Evolutionary conservation across 2,113 vertebrate species (phyloP), one percentile per base, ranked within the genome.

Genomic region (Trogon melanurus): DNA sequence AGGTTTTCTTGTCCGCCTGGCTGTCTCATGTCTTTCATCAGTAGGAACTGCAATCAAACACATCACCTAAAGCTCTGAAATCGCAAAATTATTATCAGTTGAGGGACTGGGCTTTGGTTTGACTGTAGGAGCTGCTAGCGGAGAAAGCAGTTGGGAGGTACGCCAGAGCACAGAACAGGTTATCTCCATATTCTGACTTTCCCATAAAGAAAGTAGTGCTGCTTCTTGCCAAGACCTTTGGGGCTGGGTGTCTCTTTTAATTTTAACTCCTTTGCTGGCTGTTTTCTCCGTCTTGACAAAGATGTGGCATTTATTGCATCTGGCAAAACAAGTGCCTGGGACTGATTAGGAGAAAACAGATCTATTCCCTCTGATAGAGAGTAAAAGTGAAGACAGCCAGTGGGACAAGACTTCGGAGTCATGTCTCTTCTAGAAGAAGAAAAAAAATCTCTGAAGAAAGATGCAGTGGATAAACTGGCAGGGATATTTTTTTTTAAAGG

Each of bases 291-390:
- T 60, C 85, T 78, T 48, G 75, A 91, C 74, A 86, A 90, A 88
- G 70, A 75, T 16, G 0, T 36, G 89, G 89, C 58, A 47, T 89
- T 92, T 88, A 61, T 72, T 94, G 74, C 54, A 82, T 32, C 74
- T 94, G 91, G 91, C 93, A 94, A 89, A 96, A 93, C 92, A 91
- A 92, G 26, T 67, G 76, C 21, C 67, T 86, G 92, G 80, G 38
- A 51, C 83, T 84, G 91, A 84, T 95, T 23, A 65, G 89, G 69
- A 95, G 82, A 34, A 83, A 83, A 82, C 84, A 78, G 79, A 82
- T 32, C 66, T 25, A 5, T 85, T 94, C 81, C 72, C 48, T 76
- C 58, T 93, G 91, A 47, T 65, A 50, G 79, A 88, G 64, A 88
- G 76, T 58, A 78, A 25, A 81, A 91, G 85, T 71, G 79, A 80